Conservation (phyloP, 64 coral and sea anemone species). For the Astreopora myriophthalma region DNA sequence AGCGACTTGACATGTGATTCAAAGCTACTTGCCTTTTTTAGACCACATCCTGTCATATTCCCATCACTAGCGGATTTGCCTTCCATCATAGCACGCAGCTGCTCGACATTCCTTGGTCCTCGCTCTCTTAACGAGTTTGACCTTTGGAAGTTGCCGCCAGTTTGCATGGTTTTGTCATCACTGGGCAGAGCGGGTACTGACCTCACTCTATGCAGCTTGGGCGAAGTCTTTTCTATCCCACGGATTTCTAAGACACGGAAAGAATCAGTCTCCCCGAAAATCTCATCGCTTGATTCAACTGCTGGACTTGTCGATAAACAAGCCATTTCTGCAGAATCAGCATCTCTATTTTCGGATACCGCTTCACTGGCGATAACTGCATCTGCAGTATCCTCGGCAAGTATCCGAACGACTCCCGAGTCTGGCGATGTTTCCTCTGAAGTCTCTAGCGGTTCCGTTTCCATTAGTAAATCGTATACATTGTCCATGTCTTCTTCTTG, state of each 20-base stretch:
- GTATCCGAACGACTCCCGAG: background rate
- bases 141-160: background rate
- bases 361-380: background rate
- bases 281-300: background rate
- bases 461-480: background rate
- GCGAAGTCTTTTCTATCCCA: background rate
- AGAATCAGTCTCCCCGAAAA: background rate
- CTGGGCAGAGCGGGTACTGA: background rate
- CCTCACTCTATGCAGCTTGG: background rate
- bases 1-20: background rate
- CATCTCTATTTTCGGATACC: background rate
- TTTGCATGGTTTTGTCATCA: background rate
- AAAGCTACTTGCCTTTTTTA: background rate
- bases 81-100: background rate
- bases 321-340: background rate
- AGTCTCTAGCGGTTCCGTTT: background rate
- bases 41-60: conserved; percentile 1
- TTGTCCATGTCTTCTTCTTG: background rate
- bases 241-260: background rate
- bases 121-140: conserved; percentile 36
- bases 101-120: background rate
- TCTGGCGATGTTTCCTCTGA: background rate
- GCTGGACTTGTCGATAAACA: background rate
- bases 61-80: background rate
- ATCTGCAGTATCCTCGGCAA: background rate